Evolutionary conservation across 2,113 vertebrate species (phyloP).

Genomic region (Petroica traversi): DNA sequence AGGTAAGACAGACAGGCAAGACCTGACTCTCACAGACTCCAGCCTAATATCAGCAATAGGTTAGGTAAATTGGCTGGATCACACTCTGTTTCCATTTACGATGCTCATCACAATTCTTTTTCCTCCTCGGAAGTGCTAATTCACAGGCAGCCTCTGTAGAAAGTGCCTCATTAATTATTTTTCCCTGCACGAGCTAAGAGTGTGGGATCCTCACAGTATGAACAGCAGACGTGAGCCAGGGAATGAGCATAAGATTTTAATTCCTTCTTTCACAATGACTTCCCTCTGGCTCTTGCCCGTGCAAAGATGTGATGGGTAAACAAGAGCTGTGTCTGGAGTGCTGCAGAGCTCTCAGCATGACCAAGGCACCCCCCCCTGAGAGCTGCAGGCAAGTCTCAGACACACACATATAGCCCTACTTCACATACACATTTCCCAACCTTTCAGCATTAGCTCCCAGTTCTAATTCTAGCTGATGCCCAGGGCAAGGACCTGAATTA

Average conservation of each 20-base stretch:
- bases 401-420: neutral
- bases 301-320: neutral
- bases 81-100: neutral
- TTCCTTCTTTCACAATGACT: neutral
- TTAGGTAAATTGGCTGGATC: neutral
- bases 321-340: neutral
- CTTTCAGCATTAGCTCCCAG: fast-evolving
- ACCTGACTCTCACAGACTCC: neutral
- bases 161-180: neutral
- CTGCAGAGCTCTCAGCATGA: neutral
- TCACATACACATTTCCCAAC: neutral
- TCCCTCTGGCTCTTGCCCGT: neutral
- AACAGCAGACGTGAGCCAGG: fast-evolving
- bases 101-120: neutral
- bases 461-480: neutral
- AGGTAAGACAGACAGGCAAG: neutral
- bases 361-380: neutral
- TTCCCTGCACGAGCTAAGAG: neutral
- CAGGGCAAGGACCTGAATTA: neutral
- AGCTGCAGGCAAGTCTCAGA: neutral
- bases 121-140: neutral
- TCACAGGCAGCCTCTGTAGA: neutral
- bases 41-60: neutral
- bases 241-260: neutral
- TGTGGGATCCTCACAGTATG: neutral